Evolutionary conservation across 2,113 vertebrate species (phyloP), one percentile per base, ranked within the genome.

Genomic region (Ancistrus triradiatus): DNA sequence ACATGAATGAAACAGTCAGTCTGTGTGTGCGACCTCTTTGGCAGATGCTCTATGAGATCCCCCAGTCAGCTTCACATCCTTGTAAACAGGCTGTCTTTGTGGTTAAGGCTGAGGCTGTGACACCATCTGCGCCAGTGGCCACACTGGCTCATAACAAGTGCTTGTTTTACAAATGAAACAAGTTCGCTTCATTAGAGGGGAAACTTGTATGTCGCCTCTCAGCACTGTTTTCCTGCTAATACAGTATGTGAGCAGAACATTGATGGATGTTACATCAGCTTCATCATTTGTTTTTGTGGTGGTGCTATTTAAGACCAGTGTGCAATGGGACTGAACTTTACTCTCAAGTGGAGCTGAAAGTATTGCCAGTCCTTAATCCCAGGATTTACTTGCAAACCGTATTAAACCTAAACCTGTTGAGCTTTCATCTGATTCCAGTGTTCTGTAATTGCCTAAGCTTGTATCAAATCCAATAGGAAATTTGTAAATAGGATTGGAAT

Each of bases 41-140:
- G 33, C 19, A 50, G 15, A 49, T 21, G 40, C 42, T 22, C 25
- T 4, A n/a, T 1, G 18, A 48, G 63, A 58, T 57, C 44, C 63
- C 25, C 24, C 31, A 58, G 53, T 22, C 53, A 25, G 52, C n/a
- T 27, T 49, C 63, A 66, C 52, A 48, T 66, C 53, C 53, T 40
- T 21, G 22, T 27, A 31, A 49, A 66, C 63, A 66, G 55, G 53
- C 63, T 21, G 22, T 28, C 63, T 66, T 66, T 66, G 63, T 66
- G 53, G n/a, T 31, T 27, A n/a, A 25, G 28, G 11, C 52, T 17
- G 43, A 28, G 44, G 33, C 11, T 5, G 3, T 21, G 10, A 22
- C 22, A 2, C 43, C 63, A 66, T 66, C 63, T 66, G 63, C 53
- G 19, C 42, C 63, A n/a, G 51, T 21, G 51, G 31, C 49, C 28